Percentiles rank a stretch among this genome's conserved stretches.
Evolutionary conservation across 1,140 invertebrate genomes (phyloP).

Genomic region (Cotesia glomerata): DNA sequence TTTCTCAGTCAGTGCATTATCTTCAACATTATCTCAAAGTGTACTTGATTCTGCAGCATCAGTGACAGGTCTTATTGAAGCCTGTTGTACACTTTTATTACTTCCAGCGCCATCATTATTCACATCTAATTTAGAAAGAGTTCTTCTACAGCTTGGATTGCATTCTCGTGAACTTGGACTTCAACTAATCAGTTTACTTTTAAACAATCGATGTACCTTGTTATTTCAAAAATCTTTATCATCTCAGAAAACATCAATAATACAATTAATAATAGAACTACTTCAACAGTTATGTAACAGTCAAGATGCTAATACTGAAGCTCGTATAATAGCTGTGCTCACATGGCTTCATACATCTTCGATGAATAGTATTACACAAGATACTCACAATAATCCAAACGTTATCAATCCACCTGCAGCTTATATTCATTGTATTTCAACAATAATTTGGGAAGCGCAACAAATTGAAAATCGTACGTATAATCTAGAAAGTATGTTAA

Average conservation of each 20-base stretch:
- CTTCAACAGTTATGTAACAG: slow-evolving; percentile 77
- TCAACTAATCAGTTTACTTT: slow-evolving; percentile 66
- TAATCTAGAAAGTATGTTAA: slow-evolving; percentile 71
- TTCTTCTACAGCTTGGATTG: slow-evolving; percentile 69
- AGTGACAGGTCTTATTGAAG: slow-evolving; percentile 72
- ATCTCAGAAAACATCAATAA: slow-evolving; percentile 57
- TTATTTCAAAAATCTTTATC: slow-evolving; percentile 52
- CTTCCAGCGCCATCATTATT: slow-evolving; percentile 71
- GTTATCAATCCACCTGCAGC: slow-evolving; percentile 61
- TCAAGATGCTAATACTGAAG: slow-evolving; percentile 60
- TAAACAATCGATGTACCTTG: slow-evolving; percentile 64
- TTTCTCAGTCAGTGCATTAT: slow-evolving; percentile 64
- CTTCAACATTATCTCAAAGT: slow-evolving; percentile 55
- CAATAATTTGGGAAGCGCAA: slow-evolving; percentile 82
- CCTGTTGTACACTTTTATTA: slow-evolving; percentile 77
- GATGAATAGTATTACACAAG: slow-evolving; percentile 46
- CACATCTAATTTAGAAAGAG: slow-evolving; percentile 69
- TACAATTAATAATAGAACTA: slow-evolving; percentile 80
- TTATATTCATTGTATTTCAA: slow-evolving; percentile 75
- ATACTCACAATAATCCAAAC: slow-evolving; percentile 39
- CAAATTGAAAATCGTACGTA: slow-evolving; percentile 67
- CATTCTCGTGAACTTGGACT: slow-evolving; percentile 68
- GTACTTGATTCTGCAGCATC: slow-evolving; percentile 70
- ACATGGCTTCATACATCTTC: slow-evolving; percentile 70
- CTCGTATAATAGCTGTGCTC: slow-evolving; percentile 66